A percentile compares a stretch with the other conserved stretches of the same genome.
Conservation (phyloP, 2,888 invertebrate genomes). For the Volucella inflata region DNA sequence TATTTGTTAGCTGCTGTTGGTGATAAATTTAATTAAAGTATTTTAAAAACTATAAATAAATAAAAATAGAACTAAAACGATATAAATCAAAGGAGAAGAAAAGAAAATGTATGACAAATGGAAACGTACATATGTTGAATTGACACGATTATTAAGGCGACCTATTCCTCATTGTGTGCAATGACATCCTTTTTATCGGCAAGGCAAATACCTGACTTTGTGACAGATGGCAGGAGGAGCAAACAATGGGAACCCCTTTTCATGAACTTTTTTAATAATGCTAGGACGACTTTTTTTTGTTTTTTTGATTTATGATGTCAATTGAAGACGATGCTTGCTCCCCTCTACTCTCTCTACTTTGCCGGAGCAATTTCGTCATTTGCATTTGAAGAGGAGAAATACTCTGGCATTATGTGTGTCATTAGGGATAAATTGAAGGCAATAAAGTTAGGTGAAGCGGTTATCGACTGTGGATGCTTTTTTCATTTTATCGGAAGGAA, state of each 20-base stretch:
- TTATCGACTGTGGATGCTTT: slow-evolving; percentile 26
- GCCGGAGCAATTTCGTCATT: slow-evolving; percentile 32
- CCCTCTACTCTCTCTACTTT: background rate
- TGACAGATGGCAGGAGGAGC: background rate
- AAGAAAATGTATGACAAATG: slow-evolving; percentile 32
- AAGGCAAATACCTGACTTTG: slow-evolving; percentile 2
- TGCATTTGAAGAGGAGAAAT: slow-evolving; percentile 31
- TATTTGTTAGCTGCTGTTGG: slow-evolving; percentile 71
- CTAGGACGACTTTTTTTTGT: slow-evolving; percentile 29
- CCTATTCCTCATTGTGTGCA: slow-evolving; percentile 54
- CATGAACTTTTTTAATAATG: slow-evolving; percentile 62
- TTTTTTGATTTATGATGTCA: slow-evolving; percentile 60
- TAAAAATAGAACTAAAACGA: slow-evolving; percentile 8
- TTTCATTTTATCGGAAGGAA: background rate
- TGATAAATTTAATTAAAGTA: slow-evolving; percentile 67
- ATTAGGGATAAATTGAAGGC: slow-evolving; percentile 71
- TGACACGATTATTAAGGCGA: slow-evolving; percentile 37
- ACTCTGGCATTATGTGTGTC: slow-evolving; percentile 45
- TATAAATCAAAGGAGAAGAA: slow-evolving; percentile 5
- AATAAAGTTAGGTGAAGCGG: slow-evolving; percentile 62
- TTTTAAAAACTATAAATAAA: slow-evolving; percentile 26
- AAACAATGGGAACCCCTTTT: background rate
- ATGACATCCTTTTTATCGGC: slow-evolving; percentile 21
- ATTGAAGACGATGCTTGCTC: slow-evolving; percentile 17
- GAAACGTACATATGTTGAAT: slow-evolving; percentile 45